Evolutionary conservation across 2,888 invertebrate species (phyloP).

Genomic region (Eristalis arbustorum): DNA sequence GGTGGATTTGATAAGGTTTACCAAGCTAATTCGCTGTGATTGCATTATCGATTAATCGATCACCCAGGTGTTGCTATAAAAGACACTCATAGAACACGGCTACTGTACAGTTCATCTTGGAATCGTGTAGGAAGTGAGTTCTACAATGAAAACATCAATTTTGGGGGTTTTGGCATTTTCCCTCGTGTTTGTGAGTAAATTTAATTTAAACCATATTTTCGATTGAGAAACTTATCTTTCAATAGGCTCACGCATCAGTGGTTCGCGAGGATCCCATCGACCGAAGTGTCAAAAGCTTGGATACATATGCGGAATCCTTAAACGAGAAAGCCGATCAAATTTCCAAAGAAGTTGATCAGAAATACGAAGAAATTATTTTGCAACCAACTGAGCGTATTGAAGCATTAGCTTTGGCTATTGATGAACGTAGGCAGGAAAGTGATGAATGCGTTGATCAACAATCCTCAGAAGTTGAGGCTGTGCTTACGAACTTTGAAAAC

Average conservation of each 20-base stretch:
- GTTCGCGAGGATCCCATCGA: background rate
- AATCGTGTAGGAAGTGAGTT: background rate
- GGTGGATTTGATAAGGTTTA: background rate
- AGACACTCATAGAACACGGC: background rate
- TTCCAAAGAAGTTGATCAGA: slow-evolving; percentile 70
- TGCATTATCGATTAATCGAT: background rate
- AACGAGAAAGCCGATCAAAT: slow-evolving; percentile 38
- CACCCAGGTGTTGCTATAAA: background rate
- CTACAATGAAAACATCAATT: background rate
- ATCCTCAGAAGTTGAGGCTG: background rate
- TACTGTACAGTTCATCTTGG: background rate
- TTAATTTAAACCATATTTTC: background rate
- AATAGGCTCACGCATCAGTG: background rate
- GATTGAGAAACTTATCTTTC: background rate
- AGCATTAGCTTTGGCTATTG: slow-evolving; percentile 71
- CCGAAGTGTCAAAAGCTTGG: background rate
- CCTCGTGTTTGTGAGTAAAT: slow-evolving; percentile 8
- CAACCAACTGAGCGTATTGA: slow-evolving; percentile 74
- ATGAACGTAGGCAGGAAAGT: slow-evolving; percentile 70
- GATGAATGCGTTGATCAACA: slow-evolving; percentile 39
- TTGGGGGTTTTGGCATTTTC: slow-evolving; percentile 4
- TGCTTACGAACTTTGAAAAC: background rate
- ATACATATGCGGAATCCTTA: background rate
- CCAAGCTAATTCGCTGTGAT: background rate
- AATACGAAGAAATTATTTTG: slow-evolving; percentile 73